These are phyloP conservation scores for Orchestes rusci DNA, from an alignment of 2,888 invertebrate genomes.

Conservation along the genomic window DNA sequence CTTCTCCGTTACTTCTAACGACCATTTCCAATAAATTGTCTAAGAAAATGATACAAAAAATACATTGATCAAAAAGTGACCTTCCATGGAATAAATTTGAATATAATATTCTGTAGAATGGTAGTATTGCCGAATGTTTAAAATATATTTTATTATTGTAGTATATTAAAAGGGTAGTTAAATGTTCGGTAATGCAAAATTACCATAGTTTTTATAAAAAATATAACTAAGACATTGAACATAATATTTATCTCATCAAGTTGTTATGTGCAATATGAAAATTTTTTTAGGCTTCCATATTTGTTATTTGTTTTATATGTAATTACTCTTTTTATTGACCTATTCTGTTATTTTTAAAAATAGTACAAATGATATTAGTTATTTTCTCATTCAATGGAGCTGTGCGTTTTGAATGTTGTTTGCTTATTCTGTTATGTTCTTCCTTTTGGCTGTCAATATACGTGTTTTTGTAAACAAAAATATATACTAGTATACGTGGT, in stretches of 20 bases:
- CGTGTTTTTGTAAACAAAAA: conserved; percentile 21
- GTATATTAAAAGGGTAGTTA: conserved; percentile 21
- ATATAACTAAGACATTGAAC: conserved; percentile 8
- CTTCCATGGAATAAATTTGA: conserved; percentile 23
- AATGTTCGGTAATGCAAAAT: conserved; percentile 20
- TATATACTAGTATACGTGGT: conserved; percentile 9
- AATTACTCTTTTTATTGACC: conserved; percentile 9
- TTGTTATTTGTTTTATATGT: conserved; percentile 10
- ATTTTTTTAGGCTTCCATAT: conserved; percentile 7
- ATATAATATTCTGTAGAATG: conserved; percentile 19
- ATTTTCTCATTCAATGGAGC: conserved; percentile 10
- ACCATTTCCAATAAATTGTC: too few species aligned
- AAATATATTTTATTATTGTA: conserved; percentile 25
- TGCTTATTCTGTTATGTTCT: conserved; percentile 26
- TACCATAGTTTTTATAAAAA: conserved; percentile 23
- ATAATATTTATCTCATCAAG: conserved; percentile 8
- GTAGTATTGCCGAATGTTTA: conserved; percentile 21
- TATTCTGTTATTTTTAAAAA: conserved; percentile 7
- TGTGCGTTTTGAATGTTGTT: conserved; percentile 26
- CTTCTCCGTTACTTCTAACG: too few species aligned
- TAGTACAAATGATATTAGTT: conserved; percentile 13
- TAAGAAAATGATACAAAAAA: too few species aligned
- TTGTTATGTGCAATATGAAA: conserved; percentile 20
- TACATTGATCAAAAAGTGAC: conserved; percentile 27
- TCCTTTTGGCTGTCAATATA: conserved; percentile 14